Evolutionary conservation across 2,113 vertebrate species (phyloP).

Genomic region (Dascyllus trimaculatus): DNA sequence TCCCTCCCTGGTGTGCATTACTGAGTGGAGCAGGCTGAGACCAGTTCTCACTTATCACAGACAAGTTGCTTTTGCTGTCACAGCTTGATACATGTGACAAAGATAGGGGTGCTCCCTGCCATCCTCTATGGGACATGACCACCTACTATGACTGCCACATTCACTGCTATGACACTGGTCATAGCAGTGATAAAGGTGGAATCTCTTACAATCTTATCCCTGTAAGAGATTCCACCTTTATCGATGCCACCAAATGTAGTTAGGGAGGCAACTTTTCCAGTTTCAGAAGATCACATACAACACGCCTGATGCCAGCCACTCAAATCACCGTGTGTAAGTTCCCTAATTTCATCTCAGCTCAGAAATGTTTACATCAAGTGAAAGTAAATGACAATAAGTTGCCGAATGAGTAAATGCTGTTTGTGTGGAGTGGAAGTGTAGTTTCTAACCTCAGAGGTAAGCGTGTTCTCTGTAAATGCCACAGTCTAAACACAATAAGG

Average conservation of each 20-base stretch:
- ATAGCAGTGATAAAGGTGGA: too few species aligned
- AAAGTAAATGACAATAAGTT: neutral
- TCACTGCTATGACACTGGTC: too few species aligned
- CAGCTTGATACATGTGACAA: constrained; percentile 26
- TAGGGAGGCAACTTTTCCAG: neutral
- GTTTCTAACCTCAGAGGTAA: constrained; percentile 22
- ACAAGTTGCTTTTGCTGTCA: constrained; percentile 18
- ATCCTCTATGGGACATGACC: constrained; percentile 4
- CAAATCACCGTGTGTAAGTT: neutral
- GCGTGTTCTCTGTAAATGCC: constrained; percentile 31
- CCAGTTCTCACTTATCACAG: constrained; percentile 68
- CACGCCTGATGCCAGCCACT: neutral
- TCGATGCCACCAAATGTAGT: neutral
- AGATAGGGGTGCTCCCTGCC: constrained; percentile 4
- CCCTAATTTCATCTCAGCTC: neutral
- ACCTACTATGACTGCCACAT: neutral
- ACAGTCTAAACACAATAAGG: constrained; percentile 26
- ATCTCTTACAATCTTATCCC: neutral
- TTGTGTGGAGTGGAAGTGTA: neutral
- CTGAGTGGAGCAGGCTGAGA: constrained; percentile 54
- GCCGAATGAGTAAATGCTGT: neutral
- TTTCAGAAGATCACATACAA: neutral
- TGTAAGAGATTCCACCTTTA: neutral
- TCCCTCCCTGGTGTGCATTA: neutral
- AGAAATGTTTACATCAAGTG: constrained; percentile 1